These are phyloP conservation scores for Gadus macrocephalus DNA, from an alignment of 2,113 vertebrate species.

Conservation along the genomic window DNA sequence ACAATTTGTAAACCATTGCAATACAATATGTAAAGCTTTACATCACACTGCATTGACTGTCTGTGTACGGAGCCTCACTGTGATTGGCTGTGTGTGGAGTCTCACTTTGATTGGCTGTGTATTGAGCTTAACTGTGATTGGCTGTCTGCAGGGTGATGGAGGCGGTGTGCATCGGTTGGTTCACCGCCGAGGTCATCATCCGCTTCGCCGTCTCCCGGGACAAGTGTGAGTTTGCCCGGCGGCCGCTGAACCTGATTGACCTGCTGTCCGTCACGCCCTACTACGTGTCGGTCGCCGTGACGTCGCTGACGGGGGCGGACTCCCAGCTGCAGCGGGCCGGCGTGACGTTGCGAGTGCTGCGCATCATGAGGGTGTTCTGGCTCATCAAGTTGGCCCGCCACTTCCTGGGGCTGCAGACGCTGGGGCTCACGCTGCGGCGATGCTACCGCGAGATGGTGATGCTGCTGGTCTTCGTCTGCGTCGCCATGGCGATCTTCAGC, in stretches of 20 bases:
- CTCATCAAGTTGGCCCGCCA: conserved; percentile 96
- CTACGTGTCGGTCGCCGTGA: conserved; percentile 90
- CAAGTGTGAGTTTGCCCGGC: conserved; percentile 92
- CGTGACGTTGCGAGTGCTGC: conserved; percentile 88
- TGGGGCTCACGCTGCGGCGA: conserved; percentile 90
- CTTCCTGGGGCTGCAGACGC: conserved; percentile 94
- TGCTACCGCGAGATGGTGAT: conserved; percentile 98
- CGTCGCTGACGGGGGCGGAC: conserved; percentile 87
- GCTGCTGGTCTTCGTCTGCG: conserved; percentile 91
- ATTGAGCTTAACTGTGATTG: conserved; percentile 3
- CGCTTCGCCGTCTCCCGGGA: conserved; percentile 92
- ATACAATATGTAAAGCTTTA: too few species aligned
- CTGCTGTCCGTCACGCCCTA: conserved; percentile 92
- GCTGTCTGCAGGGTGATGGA: conserved; percentile 85
- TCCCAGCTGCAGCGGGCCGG: conserved; percentile 93
- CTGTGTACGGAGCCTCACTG: too few species aligned
- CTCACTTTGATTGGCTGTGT: conserved; percentile 1
- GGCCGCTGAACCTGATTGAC: conserved; percentile 96
- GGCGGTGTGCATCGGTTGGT: conserved; percentile 97
- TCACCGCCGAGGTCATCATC: conserved; percentile 92
- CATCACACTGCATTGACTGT: too few species aligned
- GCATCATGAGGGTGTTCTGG: conserved; percentile 97
- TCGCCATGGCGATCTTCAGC: conserved; percentile 97
- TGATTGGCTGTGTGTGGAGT: too few species aligned
- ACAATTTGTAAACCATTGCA: too few species aligned